Conservation (phyloP, 2,888 invertebrate genomes). For the Lucinisca nassula region DNA sequence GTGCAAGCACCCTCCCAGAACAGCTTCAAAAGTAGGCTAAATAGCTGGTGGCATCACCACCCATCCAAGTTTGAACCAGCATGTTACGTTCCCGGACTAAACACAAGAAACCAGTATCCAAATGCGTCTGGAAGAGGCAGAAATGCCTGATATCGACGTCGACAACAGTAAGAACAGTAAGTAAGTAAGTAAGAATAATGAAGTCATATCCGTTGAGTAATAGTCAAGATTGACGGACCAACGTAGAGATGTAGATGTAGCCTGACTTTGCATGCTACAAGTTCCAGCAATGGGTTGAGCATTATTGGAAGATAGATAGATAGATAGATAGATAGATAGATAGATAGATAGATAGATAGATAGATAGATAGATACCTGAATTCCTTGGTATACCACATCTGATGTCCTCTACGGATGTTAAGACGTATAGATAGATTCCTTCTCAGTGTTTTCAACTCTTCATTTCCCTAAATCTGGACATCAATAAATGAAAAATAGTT, state of each 20-base stretch:
- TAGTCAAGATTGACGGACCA: too few relatives aligned
- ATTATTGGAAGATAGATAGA: slow-evolving; percentile 6
- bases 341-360: slow-evolving; percentile 15
- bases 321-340: slow-evolving; percentile 15
- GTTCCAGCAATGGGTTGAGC: too few relatives aligned
- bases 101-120: neutral
- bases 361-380: slow-evolving; percentile 12
- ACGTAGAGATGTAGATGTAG: too few relatives aligned
- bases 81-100: neutral
- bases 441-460: too few relatives aligned
- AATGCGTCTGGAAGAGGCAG: neutral
- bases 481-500: too few relatives aligned
- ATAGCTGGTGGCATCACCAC: neutral
- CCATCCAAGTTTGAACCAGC: neutral
- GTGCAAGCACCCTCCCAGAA: slow-evolving; percentile 4
- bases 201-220: too few relatives aligned
- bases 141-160: neutral
- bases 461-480: too few relatives aligned
- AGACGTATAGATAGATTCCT: too few relatives aligned
- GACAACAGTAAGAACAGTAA: neutral
- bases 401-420: too few relatives aligned
- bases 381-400: too few relatives aligned
- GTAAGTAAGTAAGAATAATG: too few relatives aligned
- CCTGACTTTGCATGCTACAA: too few relatives aligned
- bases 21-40: neutral